Percentiles rank a stretch among this genome's conserved stretches.
These are phyloP conservation scores for Sebastiscus albofasciatus DNA, from an alignment of 2,797 vertebrate genomes.

Conservation along the genomic window DNA sequence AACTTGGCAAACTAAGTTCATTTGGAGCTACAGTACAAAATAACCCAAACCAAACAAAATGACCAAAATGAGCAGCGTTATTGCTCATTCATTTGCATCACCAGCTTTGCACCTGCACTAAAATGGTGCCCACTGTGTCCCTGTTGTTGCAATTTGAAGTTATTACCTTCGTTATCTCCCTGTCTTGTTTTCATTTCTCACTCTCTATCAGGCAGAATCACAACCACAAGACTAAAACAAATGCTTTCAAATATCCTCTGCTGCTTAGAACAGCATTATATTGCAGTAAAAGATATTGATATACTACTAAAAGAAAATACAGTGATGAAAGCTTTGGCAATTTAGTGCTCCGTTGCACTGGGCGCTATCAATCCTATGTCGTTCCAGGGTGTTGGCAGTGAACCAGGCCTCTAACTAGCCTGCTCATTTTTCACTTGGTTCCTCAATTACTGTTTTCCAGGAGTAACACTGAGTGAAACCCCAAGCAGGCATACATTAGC, in stretches of 20 bases:
- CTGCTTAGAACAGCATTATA: neutral
- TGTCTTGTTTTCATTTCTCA: neutral
- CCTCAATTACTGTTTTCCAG: neutral
- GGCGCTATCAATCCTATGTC: slow-evolving; percentile 10
- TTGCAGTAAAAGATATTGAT: neutral
- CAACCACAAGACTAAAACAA: neutral
- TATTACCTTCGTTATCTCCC: neutral
- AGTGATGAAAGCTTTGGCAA: slow-evolving; percentile 15
- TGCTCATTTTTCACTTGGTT: slow-evolving; percentile 28
- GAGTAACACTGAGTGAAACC: no score
- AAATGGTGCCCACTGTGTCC: neutral
- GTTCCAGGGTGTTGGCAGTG: slow-evolving; percentile 22
- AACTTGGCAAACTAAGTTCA: neutral
- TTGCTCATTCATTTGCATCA: neutral
- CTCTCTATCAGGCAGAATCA: neutral
- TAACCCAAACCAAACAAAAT: neutral
- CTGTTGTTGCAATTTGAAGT: neutral
- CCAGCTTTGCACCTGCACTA: neutral
- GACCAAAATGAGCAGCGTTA: neutral
- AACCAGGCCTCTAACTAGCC: slow-evolving; percentile 15
- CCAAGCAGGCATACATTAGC: neutral
- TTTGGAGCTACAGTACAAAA: neutral
- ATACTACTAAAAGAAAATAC: slow-evolving; percentile 8
- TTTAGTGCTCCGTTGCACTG: slow-evolving; percentile 23
- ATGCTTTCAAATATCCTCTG: neutral